phyloP scores from a whole-genome alignment of 2,888 invertebrate genomes.

The Alloplasta piceator region DNA sequence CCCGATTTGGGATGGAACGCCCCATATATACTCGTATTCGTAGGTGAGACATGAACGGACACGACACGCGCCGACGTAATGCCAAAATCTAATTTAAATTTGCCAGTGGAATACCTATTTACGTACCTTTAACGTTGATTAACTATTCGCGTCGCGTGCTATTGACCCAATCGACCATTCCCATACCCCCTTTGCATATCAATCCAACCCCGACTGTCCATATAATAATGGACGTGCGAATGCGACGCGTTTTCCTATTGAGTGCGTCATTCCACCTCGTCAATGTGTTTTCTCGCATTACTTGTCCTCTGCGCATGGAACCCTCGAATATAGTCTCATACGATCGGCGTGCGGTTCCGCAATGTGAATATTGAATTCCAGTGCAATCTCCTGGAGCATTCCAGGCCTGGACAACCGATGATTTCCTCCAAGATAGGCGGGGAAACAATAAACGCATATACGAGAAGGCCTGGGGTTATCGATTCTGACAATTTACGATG shows the following conservation, averaged over 20 bases:
- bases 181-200: neutral
- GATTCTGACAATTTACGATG: slow-evolving; percentile 43
- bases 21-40: slow-evolving; percentile 17
- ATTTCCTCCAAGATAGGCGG: slow-evolving; percentile 5
- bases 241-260: neutral
- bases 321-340: no score
- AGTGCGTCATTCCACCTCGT: neutral
- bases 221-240: slow-evolving; percentile 51
- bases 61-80: slow-evolving; percentile 63
- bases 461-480: neutral
- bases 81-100: slow-evolving; percentile 72
- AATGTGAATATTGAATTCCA: slow-evolving; percentile 59
- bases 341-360: slow-evolving; percentile 30
- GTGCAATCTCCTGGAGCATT: slow-evolving; percentile 20
- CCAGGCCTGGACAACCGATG: slow-evolving; percentile 32
- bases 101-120: slow-evolving; percentile 71
- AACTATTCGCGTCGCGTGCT: slow-evolving; percentile 69
- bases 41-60: slow-evolving; percentile 26
- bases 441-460: slow-evolving; percentile 16
- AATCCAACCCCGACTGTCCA: slow-evolving; percentile 33
- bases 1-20: no score
- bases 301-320: neutral
- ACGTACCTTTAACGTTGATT: slow-evolving; percentile 71
- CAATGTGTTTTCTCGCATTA: neutral
- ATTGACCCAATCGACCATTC: slow-evolving; percentile 49